These are phyloP conservation scores for Manacus vitellinus DNA, from an alignment of 2,113 vertebrate species.

Conservation along the genomic window DNA sequence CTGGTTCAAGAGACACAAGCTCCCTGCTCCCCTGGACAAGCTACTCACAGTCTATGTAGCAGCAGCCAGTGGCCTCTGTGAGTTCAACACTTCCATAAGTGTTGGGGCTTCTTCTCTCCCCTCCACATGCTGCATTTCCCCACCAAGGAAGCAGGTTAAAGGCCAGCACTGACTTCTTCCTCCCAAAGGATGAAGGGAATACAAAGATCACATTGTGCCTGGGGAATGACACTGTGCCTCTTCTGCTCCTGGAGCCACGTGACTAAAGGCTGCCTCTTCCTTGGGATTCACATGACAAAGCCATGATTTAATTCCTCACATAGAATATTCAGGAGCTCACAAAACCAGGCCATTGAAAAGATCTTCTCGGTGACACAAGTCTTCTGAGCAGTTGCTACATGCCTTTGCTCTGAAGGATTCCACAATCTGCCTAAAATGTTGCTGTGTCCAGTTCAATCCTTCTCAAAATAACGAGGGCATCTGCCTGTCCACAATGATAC, in stretches of 20 bases:
- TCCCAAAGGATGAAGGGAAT: not conserved
- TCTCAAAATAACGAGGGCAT: not conserved
- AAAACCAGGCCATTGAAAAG: constrained; percentile 7
- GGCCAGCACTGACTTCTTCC: not conserved
- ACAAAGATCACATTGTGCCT: constrained; percentile 15
- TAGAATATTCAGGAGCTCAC: not conserved
- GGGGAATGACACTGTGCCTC: not conserved
- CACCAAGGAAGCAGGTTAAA: not conserved
- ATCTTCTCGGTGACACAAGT: not conserved
- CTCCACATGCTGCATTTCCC: not conserved
- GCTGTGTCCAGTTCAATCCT: not conserved
- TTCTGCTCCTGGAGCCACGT: not conserved
- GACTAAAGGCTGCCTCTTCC: not conserved
- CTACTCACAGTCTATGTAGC: not conserved
- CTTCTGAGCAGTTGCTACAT: not conserved
- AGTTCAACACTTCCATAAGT: not conserved
- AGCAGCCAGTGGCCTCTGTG: not conserved
- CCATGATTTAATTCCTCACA: not conserved
- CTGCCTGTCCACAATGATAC: not conserved
- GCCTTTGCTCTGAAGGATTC: not conserved
- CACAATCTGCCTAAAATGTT: not conserved
- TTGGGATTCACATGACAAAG: not conserved
- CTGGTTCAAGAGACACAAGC: not conserved
- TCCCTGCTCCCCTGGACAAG: not conserved
- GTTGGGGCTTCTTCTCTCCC: not conserved